Conservation (phyloP, 2,113 vertebrate genomes). For the Haemorhous mexicanus region DNA sequence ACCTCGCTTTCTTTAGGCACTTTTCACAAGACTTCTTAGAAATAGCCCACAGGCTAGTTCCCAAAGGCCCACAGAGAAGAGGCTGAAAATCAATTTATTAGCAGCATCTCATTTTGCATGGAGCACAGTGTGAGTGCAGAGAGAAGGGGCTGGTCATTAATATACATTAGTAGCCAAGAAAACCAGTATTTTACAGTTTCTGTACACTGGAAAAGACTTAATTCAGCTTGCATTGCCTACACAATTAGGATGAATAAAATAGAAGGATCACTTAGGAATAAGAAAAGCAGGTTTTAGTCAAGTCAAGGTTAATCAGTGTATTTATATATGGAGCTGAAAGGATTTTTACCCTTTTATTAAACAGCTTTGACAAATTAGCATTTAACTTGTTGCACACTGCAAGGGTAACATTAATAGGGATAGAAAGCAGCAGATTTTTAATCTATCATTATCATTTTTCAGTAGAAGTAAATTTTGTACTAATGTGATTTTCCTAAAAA, state of each 20-base stretch:
- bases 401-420: background rate
- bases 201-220: background rate
- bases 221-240: background rate
- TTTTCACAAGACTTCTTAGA: background rate
- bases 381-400: background rate
- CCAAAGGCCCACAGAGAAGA: background rate
- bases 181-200: background rate
- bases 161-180: background rate
- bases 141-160: background rate
- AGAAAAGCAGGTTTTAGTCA: background rate
- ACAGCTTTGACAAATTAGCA: background rate
- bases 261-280: background rate
- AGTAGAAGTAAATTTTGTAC: background rate
- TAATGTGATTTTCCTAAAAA: background rate
- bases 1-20: background rate
- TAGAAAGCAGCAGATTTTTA: background rate
- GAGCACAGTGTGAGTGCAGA: background rate
- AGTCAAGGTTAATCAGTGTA: background rate
- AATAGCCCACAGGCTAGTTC: background rate
- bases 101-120: background rate
- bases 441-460: background rate
- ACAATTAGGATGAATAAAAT: slow-evolving; percentile 24
- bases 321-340: background rate
- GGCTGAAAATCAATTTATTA: slow-evolving; percentile 13
- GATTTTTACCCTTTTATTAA: slow-evolving; percentile 18